Evolutionary conservation across 1,140 invertebrate species (phyloP).

Genomic region (Chironomus striatipennis): DNA sequence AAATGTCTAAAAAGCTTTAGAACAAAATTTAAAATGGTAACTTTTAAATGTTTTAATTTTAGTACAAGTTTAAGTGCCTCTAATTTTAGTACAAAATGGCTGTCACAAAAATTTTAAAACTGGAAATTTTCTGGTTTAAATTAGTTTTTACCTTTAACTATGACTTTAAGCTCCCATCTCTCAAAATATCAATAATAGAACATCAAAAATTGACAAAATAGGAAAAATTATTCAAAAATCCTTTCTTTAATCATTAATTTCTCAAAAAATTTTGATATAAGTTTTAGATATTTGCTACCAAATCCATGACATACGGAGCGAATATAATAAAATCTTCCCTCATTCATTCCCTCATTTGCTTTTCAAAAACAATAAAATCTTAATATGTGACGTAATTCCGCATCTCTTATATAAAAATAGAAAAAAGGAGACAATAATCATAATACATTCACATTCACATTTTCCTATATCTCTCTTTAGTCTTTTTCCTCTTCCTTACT

Average conservation of each 20-base stretch:
- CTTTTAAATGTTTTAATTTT: too few species aligned
- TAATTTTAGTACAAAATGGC: too few species aligned
- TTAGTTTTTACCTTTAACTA: too few species aligned
- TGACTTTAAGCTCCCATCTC: too few species aligned
- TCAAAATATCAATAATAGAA: not conserved
- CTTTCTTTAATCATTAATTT: too few species aligned
- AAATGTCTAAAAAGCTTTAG: too few species aligned
- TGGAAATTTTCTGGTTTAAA: too few species aligned
- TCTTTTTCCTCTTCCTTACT: not conserved
- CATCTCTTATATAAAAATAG: not conserved
- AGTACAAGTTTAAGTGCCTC: too few species aligned
- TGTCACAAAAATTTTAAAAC: too few species aligned
- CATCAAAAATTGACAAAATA: not conserved
- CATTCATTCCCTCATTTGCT: not conserved
- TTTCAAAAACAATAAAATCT: constrained; percentile 19
- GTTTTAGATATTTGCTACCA: not conserved
- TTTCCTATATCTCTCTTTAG: not conserved
- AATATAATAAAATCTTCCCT: not conserved
- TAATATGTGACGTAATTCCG: constrained; percentile 21
- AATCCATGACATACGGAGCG: not conserved
- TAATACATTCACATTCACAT: not conserved
- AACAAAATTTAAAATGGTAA: too few species aligned
- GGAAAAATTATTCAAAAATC: too few species aligned
- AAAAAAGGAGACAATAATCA: constrained; percentile 15
- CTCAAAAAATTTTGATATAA: too few species aligned